These are phyloP conservation scores for Muscina levida DNA, from an alignment of 2,888 invertebrate species.

Conservation along the genomic window DNA sequence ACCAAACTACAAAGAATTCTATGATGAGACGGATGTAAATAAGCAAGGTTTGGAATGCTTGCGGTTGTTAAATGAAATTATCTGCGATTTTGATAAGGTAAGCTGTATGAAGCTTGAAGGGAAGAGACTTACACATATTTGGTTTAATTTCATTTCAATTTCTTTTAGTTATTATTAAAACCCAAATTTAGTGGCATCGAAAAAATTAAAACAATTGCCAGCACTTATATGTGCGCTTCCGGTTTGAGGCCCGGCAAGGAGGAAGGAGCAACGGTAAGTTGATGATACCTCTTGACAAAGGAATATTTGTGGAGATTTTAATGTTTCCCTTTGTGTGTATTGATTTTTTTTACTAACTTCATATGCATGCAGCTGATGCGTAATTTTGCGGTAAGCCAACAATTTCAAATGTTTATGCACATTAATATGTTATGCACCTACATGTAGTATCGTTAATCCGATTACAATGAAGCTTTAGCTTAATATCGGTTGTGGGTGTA, in stretches of 20 bases:
- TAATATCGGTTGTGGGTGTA: too few species aligned
- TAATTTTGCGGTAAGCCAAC: slow-evolving; percentile 76
- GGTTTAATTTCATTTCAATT: not conserved
- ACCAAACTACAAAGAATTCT: slow-evolving; percentile 98
- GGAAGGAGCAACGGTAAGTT: slow-evolving; percentile 84
- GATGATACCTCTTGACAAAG: not conserved
- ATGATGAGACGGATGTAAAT: slow-evolving; percentile 97
- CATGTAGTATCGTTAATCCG: too few species aligned
- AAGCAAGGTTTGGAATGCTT: slow-evolving; percentile 97
- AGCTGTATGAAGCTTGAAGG: not conserved
- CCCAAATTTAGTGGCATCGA: slow-evolving; percentile 97
- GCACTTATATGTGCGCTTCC: slow-evolving; percentile 98
- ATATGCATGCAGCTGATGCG: slow-evolving; percentile 71
- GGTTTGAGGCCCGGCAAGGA: slow-evolving; percentile 94
- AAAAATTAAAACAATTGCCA: slow-evolving; percentile 99
- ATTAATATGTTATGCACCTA: too few species aligned
- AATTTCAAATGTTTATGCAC: too few species aligned
- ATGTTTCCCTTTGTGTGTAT: too few species aligned
- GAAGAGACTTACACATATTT: not conserved
- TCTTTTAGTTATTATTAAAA: slow-evolving; percentile 87
- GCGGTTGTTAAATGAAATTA: slow-evolving; percentile 96
- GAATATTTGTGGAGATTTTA: not conserved
- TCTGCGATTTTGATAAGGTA: slow-evolving; percentile 98
- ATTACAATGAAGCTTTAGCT: too few species aligned
- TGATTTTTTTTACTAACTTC: slow-evolving; percentile 2